A percentile compares a stretch with the other conserved stretches of the same genome.
These are phyloP conservation scores for Oxystoma pomonae DNA, from an alignment of 2,888 invertebrate genomes.

Conservation along the genomic window DNA sequence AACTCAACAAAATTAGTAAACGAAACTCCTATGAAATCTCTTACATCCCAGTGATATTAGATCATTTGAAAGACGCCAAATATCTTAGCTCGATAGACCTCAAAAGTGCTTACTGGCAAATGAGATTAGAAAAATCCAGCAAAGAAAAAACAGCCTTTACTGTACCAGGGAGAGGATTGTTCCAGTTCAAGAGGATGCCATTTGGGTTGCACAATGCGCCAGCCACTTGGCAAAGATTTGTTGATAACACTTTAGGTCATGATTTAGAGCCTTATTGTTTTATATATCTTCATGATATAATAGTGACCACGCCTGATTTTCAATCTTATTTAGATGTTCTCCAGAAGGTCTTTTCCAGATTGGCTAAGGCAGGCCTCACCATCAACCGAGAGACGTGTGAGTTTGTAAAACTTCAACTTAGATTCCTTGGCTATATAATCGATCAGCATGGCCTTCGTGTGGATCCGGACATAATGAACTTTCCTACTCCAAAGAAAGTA, in stretches of 20 bases:
- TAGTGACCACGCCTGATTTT: conserved; percentile 23
- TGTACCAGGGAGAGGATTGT: too few species aligned
- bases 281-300: conserved; percentile 26
- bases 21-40: conserved; percentile 5
- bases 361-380: conserved; percentile 24
- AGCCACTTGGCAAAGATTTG: conserved; percentile 14
- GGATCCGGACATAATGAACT: conserved; percentile 17
- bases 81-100: too few species aligned
- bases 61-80: conserved; percentile 6
- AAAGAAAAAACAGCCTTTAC: too few species aligned
- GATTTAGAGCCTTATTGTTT: conserved; percentile 13
- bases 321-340: conserved; percentile 22
- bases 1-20: background rate
- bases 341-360: conserved; percentile 14
- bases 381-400: conserved; percentile 23
- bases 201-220: too few species aligned
- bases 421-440: conserved; percentile 24
- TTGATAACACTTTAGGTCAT: conserved; percentile 11
- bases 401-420: conserved; percentile 18
- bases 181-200: too few species aligned
- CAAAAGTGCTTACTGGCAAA: conserved; percentile 11
- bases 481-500: conserved; percentile 22
- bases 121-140: too few species aligned
- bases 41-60: too few species aligned
- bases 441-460: conserved; percentile 13